These are phyloP conservation scores for Threskiornis aethiopicus DNA, from an alignment of 2,797 vertebrate genomes.

Conservation along the genomic window DNA sequence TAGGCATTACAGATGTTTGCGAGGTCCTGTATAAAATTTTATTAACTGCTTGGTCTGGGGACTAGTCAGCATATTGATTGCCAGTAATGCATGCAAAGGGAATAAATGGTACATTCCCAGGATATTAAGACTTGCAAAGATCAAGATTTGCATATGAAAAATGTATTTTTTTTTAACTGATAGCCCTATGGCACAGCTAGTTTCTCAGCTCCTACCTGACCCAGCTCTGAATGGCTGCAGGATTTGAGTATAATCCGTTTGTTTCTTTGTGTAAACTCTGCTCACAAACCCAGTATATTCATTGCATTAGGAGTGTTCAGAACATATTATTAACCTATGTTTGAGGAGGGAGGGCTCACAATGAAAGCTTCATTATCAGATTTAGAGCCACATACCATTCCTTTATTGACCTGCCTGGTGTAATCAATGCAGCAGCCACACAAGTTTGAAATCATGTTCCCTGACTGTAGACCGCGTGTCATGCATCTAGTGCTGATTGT, in stretches of 20 bases:
- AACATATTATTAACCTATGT: slow-evolving; percentile 80
- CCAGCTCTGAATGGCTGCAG: slow-evolving; percentile 67
- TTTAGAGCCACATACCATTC: slow-evolving; percentile 80
- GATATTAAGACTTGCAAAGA: background rate
- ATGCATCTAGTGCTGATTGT: slow-evolving; percentile 55
- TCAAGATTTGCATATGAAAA: background rate
- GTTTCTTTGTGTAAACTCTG: slow-evolving; percentile 43
- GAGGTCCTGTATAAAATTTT: background rate
- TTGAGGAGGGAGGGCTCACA: slow-evolving; percentile 75
- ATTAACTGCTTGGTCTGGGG: background rate
- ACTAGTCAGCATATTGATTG: background rate
- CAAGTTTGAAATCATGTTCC: slow-evolving; percentile 76
- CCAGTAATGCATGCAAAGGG: background rate
- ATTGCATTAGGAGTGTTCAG: slow-evolving; percentile 33
- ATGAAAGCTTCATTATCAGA: slow-evolving; percentile 81
- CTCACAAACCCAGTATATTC: background rate
- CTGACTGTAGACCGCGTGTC: slow-evolving; percentile 17
- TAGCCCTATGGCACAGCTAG: background rate
- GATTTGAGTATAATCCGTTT: slow-evolving; percentile 55
- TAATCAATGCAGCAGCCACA: slow-evolving; percentile 80
- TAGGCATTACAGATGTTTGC: background rate
- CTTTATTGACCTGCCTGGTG: slow-evolving; percentile 79
- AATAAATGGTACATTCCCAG: background rate
- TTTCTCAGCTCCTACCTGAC: background rate
- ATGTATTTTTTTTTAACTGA: background rate